These are phyloP conservation scores for Zoroaster sp. DNA, from an alignment of 53 echinoderm and acorn worm species.

Conservation along the genomic window DNA sequence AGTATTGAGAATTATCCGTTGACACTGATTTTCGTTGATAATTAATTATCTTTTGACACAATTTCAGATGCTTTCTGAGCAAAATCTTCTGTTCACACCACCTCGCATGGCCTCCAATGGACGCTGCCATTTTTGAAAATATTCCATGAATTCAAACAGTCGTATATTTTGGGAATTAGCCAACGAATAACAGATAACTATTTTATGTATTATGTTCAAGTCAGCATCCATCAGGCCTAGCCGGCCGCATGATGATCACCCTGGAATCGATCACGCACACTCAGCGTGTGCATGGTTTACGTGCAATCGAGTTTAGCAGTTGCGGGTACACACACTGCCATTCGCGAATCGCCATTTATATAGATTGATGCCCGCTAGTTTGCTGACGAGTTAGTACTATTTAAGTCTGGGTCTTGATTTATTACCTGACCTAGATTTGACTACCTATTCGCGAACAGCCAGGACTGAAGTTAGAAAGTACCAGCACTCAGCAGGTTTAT, in stretches of 20 bases:
- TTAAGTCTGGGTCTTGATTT: not conserved
- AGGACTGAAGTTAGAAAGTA: no score
- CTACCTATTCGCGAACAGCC: not conserved
- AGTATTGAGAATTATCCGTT: constrained; percentile 45
- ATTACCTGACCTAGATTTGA: no score
- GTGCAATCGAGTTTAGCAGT: no score
- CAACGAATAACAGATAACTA: not conserved
- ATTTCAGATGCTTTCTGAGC: not conserved
- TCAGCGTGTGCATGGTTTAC: not conserved
- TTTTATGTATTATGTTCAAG: no score
- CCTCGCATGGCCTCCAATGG: constrained; percentile 43
- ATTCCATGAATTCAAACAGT: not conserved
- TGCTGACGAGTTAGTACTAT: not conserved
- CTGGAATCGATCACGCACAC: not conserved
- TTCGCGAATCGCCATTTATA: not conserved
- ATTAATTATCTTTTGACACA: not conserved
- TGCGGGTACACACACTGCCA: no score
- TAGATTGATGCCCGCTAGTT: not conserved
- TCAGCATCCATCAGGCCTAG: no score
- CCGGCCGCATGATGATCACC: no score
- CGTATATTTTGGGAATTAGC: not conserved
- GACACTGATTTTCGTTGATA: not conserved
- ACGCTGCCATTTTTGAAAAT: constrained; percentile 62
- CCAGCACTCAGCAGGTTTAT: no score
- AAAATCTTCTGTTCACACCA: not conserved